These are phyloP conservation scores for Siderastrea siderea DNA, from an alignment of 92 coral and sea anemone species.

Conservation along the genomic window DNA sequence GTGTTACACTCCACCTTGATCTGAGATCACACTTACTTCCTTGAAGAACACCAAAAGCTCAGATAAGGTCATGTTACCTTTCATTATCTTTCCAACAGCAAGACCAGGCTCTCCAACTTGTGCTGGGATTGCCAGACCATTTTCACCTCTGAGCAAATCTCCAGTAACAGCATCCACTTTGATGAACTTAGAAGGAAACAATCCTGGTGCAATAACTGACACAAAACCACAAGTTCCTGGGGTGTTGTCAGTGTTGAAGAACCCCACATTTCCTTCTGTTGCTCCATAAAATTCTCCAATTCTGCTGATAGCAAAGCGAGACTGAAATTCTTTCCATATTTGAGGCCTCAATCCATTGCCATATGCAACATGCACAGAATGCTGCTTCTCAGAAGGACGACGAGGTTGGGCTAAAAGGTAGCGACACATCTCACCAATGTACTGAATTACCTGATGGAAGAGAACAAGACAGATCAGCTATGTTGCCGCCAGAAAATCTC, in stretches of 20 bases:
- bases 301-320: conserved; percentile 82
- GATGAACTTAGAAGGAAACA: conserved; percentile 67
- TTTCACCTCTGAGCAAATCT: conserved; percentile 78
- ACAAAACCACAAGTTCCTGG: conserved; percentile 89
- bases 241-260: conserved; percentile 76
- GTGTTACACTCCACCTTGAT: too few relatives aligned
- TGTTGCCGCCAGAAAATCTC: too few relatives aligned
- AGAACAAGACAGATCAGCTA: neutral
- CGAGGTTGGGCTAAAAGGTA: conserved; percentile 93
- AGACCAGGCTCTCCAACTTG: conserved; percentile 87
- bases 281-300: conserved; percentile 96
- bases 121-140: conserved; percentile 86
- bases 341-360: conserved; percentile 95
- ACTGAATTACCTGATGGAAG: conserved; percentile 70
- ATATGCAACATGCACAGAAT: conserved; percentile 77
- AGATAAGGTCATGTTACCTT: conserved; percentile 25
- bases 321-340: conserved; percentile 93
- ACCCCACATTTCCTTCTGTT: conserved; percentile 86
- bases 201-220: conserved; percentile 64
- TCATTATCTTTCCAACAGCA: conserved; percentile 71
- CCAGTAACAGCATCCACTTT: conserved; percentile 82
- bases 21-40: too few relatives aligned
- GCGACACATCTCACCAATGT: conserved; percentile 98
- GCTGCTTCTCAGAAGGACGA: conserved; percentile 81
- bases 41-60: neutral